phyloP scores from a whole-genome alignment of 2,113 vertebrate genomes.

The Mola mola region DNA sequence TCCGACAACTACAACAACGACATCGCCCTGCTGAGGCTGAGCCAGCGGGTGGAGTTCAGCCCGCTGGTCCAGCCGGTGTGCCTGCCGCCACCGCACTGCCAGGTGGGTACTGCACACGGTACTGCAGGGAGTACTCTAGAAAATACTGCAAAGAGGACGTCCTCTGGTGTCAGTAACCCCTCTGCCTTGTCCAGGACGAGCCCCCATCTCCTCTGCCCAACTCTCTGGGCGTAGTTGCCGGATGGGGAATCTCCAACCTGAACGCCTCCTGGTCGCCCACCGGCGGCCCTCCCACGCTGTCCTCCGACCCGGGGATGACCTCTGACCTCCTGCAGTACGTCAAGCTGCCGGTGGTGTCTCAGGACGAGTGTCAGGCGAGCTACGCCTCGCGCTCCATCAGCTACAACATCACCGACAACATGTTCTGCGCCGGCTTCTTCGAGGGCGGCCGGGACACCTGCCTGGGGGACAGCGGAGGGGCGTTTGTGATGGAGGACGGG shows the following conservation, averaged over 20 bases:
- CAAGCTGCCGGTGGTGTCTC: conserved; percentile 91
- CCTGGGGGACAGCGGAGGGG: conserved; percentile 94
- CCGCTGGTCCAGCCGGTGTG: conserved; percentile 86
- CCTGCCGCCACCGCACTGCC: conserved; percentile 81
- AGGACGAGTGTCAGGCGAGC: conserved; percentile 89
- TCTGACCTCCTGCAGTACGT: conserved; percentile 93
- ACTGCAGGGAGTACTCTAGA: background rate
- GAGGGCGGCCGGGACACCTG: conserved; percentile 95
- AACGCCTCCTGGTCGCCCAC: conserved; percentile 80
- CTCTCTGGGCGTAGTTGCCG: conserved; percentile 90
- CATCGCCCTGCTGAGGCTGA: conserved; percentile 91
- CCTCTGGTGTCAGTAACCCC: conserved; percentile 6
- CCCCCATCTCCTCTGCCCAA: conserved; percentile 80
- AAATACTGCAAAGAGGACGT: background rate
- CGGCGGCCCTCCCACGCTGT: conserved; percentile 66
- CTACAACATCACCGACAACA: conserved; percentile 95
- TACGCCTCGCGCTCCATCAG: conserved; percentile 88
- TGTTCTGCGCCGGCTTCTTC: conserved; percentile 96
- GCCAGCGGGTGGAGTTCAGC: conserved; percentile 80
- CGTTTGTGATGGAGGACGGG: conserved; percentile 87
- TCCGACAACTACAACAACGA: conserved; percentile 94
- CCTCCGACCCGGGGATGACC: conserved; percentile 80
- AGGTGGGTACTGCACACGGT: background rate
- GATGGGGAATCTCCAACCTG: conserved; percentile 93
- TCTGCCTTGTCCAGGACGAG: conserved; percentile 53